Base-by-base conservation (phyloP, 1,140 invertebrate genomes). In the Aphaenogaster ashmeadi region DNA sequence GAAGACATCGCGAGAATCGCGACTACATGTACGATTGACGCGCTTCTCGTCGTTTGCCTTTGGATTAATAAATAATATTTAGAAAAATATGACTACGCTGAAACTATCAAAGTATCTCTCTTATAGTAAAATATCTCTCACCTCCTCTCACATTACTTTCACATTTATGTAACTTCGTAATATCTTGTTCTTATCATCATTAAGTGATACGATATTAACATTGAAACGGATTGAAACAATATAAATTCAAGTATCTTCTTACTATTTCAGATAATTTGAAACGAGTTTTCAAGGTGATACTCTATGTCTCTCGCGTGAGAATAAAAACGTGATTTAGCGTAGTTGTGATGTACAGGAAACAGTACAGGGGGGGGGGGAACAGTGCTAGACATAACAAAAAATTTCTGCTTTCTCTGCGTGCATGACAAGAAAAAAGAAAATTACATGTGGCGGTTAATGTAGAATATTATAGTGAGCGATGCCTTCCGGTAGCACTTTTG, bases 1-100 rank as follows among this genome's bases (percentile, higher is more conserved):
- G 27, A 27, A 84, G 71, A 72, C 60, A 71, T 64, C 52, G 54
- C 21, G 36, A 54, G 44, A 58, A 86, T 79, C n/a, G n/a, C 13
- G n/a, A 54, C n/a, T 80, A 21, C 2, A 41, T 27, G 2, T 52
- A 67, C 18, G 41, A 21, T 0, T 27, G 15, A 81, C 47, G 66
- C 6, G 21, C 21, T 18, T 33, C 27, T 27, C 50, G 15, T 15
- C 41, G 9, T 13, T 7, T 78, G 27, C 47, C 41, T 47, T n/a
- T 15, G 41, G 8, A 27, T 44, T 78, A 60, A 60, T 62, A 78
- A 78, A 62, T 11, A 58, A 58, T 27, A 18, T 5, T 60, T 62
- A 50, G 3, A 64, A 79, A 47, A 36, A 47, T 62, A 3, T 1
- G 6, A 13, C 9, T 58, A 44, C 13, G 3, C 13, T 75, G 5